Base-by-base conservation (phyloP, 2,113 vertebrate species). In the Globicephala melas region DNA sequence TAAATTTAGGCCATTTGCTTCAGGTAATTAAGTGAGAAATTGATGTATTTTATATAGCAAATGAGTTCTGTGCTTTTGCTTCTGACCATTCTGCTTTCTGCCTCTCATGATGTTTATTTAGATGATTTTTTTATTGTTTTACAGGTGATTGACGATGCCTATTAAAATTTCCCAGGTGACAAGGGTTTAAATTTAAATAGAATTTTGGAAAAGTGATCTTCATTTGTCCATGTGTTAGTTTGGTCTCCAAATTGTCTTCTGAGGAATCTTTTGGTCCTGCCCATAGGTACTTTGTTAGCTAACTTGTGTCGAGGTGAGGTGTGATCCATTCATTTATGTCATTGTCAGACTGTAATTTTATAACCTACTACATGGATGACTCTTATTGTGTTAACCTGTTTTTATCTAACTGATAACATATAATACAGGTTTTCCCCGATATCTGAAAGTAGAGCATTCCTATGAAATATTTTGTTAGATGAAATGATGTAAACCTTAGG, bases 1-100 rank as follows among this genome's bases (percentile, higher is more conserved):
- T 63, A 88, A 93, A 96, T 87, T 91, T 83, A 93, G 85, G 90
- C 20, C 41, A 62, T 96, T 96, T 71, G 41, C 63, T 97, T 38
- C 47, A 79, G 33, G 81, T 95, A 83, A 73, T 95, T 96, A 91
- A 89, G 26, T 50, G 70, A 63, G 74, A 95, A 95, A 96, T 88
- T 93, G 41, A 83, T 95, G 23, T 47, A 76, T 81, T 82, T 87
- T 38, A 73, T 89, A 65, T 1, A 81, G 33, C 36, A 91, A 87
- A 82, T 67, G 28, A 91, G 18, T 73, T 82, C 68, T n/a, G 26
- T 77, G 62, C 13, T 94, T 50, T 53, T 36, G 73, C 13, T 83
- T 17, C 6, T 65, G 14, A 71, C 50, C 36, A 7, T 6, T 94
- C 21, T 31, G 21, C 8, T 62, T 86, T 92, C 65, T 93, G 33